phyloP scores from a whole-genome alignment of 2,797 vertebrate species.

The Pyrrhura leucotis region DNA sequence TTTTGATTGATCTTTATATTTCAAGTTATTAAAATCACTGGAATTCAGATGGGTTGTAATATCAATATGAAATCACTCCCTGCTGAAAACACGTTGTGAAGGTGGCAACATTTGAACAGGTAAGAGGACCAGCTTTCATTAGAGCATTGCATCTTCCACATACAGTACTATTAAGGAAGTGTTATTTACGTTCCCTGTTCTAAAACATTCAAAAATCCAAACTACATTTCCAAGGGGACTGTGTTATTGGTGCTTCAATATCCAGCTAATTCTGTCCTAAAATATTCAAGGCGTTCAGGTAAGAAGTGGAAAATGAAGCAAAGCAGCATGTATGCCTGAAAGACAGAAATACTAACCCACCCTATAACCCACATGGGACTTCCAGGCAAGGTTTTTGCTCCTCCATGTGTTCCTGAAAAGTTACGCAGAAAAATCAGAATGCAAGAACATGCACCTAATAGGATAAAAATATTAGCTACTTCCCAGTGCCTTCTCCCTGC shows the following conservation, averaged over 20 bases:
- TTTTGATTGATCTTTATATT: not conserved
- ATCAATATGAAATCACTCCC: not conserved
- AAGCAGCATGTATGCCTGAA: not conserved
- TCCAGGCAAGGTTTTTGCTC: not conserved
- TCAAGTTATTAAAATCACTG: not conserved
- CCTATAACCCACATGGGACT: not conserved
- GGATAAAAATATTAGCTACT: not conserved
- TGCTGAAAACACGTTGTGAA: not conserved
- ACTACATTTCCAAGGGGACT: not conserved
- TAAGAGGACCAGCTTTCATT: not conserved
- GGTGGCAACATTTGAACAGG: not conserved
- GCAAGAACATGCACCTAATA: not conserved
- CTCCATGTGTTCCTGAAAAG: not conserved
- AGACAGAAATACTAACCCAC: not conserved
- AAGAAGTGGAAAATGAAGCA: not conserved
- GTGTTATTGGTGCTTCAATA: not conserved
- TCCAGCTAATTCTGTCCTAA: not conserved
- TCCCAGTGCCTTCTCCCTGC: not conserved
- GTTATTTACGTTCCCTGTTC: not conserved
- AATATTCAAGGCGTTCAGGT: not conserved
- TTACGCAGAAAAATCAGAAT: not conserved
- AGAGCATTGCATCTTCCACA: not conserved
- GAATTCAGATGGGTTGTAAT: not conserved
- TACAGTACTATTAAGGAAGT: not conserved
- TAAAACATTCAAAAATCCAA: not conserved